A percentile compares a stretch with the other conserved stretches of the same genome.
Conservation (phyloP, 1,140 invertebrate genomes). For the Drosophila punjabiensis region DNA sequence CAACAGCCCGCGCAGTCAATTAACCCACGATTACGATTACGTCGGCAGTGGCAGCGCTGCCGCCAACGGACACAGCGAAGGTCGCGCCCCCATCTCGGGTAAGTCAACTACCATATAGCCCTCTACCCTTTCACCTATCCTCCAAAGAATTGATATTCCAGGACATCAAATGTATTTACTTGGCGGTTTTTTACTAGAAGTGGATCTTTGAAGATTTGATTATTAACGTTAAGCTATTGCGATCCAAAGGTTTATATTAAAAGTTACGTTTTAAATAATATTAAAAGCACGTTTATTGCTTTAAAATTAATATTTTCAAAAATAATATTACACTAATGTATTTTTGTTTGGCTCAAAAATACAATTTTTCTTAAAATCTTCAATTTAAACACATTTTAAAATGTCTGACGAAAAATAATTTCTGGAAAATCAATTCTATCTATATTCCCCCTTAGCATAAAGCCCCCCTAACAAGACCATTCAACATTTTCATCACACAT, state of each 20-base stretch:
- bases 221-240: too few species aligned
- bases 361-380: too few species aligned
- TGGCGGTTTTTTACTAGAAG: too few species aligned
- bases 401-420: neutral
- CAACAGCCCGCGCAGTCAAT: constrained; percentile 39
- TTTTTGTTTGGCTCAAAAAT: too few species aligned
- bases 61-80: constrained; percentile 60
- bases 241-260: too few species aligned
- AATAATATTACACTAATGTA: too few species aligned
- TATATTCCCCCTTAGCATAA: neutral
- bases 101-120: constrained; percentile 19
- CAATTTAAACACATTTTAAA: neutral
- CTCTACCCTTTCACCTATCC: too few species aligned
- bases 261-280: too few species aligned
- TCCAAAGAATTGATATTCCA: constrained; percentile 13
- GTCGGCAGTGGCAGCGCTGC: constrained; percentile 19
- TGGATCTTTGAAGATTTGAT: too few species aligned
- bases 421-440: constrained; percentile 1
- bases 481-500: constrained; percentile 1
- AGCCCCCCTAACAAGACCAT: neutral
- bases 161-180: neutral
- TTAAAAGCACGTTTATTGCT: neutral
- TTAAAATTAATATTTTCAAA: too few species aligned
- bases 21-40: constrained; percentile 29
- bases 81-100: constrained; percentile 63